Base-by-base conservation (phyloP, 2,797 vertebrate genomes). In the Galagoides demidoff region DNA sequence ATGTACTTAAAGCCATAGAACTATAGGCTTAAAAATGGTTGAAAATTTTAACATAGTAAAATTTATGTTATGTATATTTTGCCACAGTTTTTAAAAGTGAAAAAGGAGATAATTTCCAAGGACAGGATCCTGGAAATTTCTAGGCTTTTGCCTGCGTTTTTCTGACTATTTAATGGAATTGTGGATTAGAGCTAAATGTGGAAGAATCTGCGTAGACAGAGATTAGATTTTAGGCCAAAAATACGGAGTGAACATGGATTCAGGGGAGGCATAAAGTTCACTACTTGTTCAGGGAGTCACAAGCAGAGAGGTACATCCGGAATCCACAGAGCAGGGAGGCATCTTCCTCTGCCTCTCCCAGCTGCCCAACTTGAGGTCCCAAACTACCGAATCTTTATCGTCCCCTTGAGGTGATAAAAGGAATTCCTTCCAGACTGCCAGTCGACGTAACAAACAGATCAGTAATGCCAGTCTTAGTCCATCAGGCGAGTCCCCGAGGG, bases 21-120 rank as follows among this genome's bases (percentile, higher is more conserved):
- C 29, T 20, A 6, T 13, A 29, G 5, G 52, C n/a, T 39, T 74
- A 5, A 64, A 89, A 92, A 34, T 57, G 29, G 23, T 37, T 76
- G 64, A 88, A 95, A 52, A 52, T 52, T 16, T 52, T 52, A 16
- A 52, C 49, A 85, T 20, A 20, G 39, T 34, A 64, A n/a, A 31
- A 43, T 59, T 73, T 71, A 22, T 22, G 1, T n/a, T n/a, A 34
- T 29, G 6, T 52, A 5, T 89, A 82, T 89, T 86, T 85, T 63
- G 70, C 73, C 23, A 61, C 52, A 78, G 88, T 83, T 61, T 61
- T 68, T 63, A 34, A 55, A 37, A 39, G 5, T 66, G 13, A 85
- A 84, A 84, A 57, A 25, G 29, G 27, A 66, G 52, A 13, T 29
- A 37, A 61, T 81, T 64, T 94, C 57, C 55, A 92, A 87, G 64